Evolutionary conservation across 2,113 vertebrate species (phyloP).

Genomic region (Lichenostomus cassidix): DNA sequence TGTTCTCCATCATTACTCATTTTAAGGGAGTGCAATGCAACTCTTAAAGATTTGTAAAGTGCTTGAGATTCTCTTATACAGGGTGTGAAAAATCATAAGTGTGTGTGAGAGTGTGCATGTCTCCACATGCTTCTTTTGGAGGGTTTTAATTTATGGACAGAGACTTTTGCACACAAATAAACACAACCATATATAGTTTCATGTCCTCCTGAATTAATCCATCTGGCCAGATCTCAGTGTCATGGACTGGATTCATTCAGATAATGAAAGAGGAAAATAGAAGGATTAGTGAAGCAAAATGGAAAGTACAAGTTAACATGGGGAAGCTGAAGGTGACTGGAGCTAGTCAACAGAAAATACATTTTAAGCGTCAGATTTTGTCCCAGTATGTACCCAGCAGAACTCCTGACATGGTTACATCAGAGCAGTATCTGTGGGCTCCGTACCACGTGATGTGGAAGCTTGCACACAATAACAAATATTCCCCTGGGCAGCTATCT

Average conservation of each 20-base stretch:
- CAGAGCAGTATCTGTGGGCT: neutral
- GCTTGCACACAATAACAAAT: neutral
- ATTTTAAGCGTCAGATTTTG: neutral
- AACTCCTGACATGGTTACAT: neutral
- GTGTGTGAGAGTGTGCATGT: neutral
- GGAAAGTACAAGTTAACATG: neutral
- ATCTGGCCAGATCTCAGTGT: neutral
- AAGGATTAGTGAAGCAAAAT: neutral
- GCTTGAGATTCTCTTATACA: conserved; percentile 20
- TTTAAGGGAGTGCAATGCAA: neutral
- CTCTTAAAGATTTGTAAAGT: conserved; percentile 50
- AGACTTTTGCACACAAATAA: neutral
- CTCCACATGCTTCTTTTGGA: neutral
- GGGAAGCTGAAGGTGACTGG: neutral
- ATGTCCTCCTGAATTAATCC: neutral
- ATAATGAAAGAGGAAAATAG: neutral
- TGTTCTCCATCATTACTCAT: conserved; percentile 27
- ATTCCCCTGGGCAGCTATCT: neutral
- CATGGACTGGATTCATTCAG: neutral
- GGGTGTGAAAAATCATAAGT: neutral
- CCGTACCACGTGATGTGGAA: neutral
- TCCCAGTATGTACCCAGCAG: neutral
- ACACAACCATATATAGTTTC: neutral
- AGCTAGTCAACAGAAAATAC: neutral
- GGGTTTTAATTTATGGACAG: conserved; percentile 11